A percentile compares a stretch with the other conserved stretches of the same genome.
Conservation (phyloP, 37 sponge, comb jelly and placozoan species). For the Tethya wilhelma region DNA sequence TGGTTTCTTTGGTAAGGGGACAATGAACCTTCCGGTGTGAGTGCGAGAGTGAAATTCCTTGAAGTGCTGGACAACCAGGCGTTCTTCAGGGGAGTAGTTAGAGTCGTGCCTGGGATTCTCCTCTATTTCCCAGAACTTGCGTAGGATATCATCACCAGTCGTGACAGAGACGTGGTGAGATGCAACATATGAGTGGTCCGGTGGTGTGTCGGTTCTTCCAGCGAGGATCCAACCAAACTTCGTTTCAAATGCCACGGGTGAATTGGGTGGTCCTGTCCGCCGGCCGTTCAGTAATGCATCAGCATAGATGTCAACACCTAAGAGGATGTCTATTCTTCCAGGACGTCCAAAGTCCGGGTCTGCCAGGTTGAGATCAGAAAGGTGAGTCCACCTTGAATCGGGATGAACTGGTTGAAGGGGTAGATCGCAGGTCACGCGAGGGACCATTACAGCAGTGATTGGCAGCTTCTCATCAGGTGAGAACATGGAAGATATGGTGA, state of each 20-base stretch:
- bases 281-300: slow-evolving; percentile 10
- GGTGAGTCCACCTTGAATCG: too few species aligned
- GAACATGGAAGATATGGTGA: too few species aligned
- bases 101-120: too few species aligned
- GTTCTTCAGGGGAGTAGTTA: slow-evolving; percentile 12
- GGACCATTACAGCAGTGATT: too few species aligned
- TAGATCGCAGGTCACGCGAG: too few species aligned
- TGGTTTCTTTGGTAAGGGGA: neutral
- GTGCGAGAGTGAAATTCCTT: slow-evolving; percentile 9
- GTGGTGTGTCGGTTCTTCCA: too few species aligned
- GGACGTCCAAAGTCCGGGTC: slow-evolving; percentile 23
- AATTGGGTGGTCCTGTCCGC: slow-evolving; percentile 10
- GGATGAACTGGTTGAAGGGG: too few species aligned
- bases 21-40: too few species aligned
- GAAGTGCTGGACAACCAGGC: slow-evolving; percentile 10
- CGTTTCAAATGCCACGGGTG: slow-evolving; percentile 29
- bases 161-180: neutral
- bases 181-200: neutral
- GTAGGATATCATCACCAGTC: too few species aligned
- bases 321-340: slow-evolving; percentile 22
- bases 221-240: slow-evolving; percentile 47
- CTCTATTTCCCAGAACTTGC: too few species aligned
- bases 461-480: too few species aligned
- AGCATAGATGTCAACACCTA: slow-evolving; percentile 23
- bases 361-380: slow-evolving; percentile 3